phyloP scores from a whole-genome alignment of 2,113 vertebrate genomes.

The Nicator chloris region DNA sequence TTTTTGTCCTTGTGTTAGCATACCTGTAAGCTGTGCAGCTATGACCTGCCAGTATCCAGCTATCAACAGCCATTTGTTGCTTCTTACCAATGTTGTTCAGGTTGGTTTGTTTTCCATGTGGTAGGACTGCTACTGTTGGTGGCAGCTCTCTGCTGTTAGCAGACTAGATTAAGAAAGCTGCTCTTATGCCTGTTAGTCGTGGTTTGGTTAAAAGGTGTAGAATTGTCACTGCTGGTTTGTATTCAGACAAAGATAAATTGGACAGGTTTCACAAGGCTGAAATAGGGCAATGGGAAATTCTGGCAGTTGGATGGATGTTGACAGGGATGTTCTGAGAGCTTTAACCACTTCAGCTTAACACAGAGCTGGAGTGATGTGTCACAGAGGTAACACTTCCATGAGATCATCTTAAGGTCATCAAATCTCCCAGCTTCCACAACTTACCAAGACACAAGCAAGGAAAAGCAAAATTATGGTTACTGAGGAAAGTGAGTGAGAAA shows the following conservation, averaged over 20 bases:
- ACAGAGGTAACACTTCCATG: not conserved
- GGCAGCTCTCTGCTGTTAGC: not conserved
- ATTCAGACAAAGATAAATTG: not conserved
- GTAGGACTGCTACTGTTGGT: not conserved
- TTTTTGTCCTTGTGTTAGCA: not conserved
- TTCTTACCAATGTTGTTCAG: not conserved
- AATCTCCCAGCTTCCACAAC: not conserved
- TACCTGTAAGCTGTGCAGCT: not conserved
- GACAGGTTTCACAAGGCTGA: not conserved
- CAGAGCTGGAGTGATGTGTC: not conserved
- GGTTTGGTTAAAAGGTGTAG: not conserved
- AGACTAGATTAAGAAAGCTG: not conserved
- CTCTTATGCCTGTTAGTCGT: rapidly evolving
- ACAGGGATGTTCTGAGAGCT: not conserved
- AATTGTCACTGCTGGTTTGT: not conserved
- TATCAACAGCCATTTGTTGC: not conserved
- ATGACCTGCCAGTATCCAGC: not conserved
- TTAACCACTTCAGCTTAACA: not conserved
- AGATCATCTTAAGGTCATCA: not conserved
- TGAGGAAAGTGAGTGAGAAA: not conserved
- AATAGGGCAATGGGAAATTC: not conserved
- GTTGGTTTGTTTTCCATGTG: not conserved
- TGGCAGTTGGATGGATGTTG: not conserved
- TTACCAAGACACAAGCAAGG: not conserved
- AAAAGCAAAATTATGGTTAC: not conserved